Evolutionary conservation across 2,888 invertebrate species (phyloP), one percentile per base, ranked within the genome.

Genomic region (Melinopterus prodromus): DNA sequence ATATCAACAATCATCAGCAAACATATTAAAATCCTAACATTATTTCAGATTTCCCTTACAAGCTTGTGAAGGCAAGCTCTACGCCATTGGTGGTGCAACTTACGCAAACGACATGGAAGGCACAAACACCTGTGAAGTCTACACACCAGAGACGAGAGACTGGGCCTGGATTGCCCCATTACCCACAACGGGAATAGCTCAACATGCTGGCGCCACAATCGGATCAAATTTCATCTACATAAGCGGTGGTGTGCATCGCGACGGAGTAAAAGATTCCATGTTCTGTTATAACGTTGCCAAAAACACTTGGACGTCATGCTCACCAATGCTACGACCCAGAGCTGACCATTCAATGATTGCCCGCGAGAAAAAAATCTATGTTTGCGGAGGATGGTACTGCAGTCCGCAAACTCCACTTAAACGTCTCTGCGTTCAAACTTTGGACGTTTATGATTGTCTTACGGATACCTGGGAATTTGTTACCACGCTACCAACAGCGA

Each of bases 261-360:
- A 91, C 83, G 86, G 89, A 35, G 91, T 91, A 12, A 87, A 90
- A 38, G 90, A 89, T 71, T 89, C 90, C 1, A 87, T 92, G 81
- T 89, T 87, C 83, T 86, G 91, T 83, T 93, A 92, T 84, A 90
- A 92, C 83, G 90, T 91, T 0, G 87, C 87, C 69, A 87, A 86
- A 2, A 91, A 92, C 77, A 88, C 87, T 16, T 94, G 94, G 94
- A 88, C 90, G 80, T 86, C 88, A 37, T 89, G 91, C 82, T 88
- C 91, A 2, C 87, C 91, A 6, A 91, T 94, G 91, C 88, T 92
- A 26, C 91, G 90, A 0, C 92, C 93, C 0, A 88, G 94, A 83
- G 93, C 93, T 0, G 94, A 94, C 87, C 94, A 94, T 86, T 92
- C 92, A 0, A 92, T 94, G 90, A 88, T 93, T 16, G 88, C 90